A percentile compares a stretch with the other conserved stretches of the same genome.
phyloP scores from a whole-genome alignment of 2,888 invertebrate species.

The Amaurobius ferox region DNA sequence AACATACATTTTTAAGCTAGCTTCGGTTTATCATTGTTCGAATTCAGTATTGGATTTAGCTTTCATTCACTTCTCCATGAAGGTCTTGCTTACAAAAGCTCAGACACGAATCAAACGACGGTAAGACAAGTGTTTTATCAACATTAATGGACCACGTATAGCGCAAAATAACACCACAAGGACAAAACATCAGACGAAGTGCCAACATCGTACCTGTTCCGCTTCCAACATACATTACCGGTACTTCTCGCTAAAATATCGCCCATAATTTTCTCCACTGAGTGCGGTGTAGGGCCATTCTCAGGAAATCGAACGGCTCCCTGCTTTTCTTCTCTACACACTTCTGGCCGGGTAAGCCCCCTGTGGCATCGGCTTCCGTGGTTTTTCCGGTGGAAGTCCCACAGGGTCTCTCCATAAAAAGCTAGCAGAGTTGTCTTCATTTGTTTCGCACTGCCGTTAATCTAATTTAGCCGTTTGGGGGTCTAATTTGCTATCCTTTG shows the following conservation, averaged over 20 bases:
- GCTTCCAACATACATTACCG: conserved; percentile 1
- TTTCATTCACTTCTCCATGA: too few species aligned
- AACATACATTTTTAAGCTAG: too few species aligned
- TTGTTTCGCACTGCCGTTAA: conserved; percentile 58
- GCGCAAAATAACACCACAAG: background rate
- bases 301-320: conserved; percentile 57
- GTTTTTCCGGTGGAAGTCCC: conserved; percentile 34
- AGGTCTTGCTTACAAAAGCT: too few species aligned
- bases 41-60: too few species aligned
- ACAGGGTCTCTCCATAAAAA: background rate
- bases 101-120: too few species aligned
- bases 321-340: background rate
- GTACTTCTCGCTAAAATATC: background rate
- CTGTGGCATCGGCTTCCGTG: conserved; percentile 42
- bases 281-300: background rate
- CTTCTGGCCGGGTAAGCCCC: background rate
- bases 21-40: too few species aligned
- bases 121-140: background rate
- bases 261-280: background rate
- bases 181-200: conserved; percentile 5
- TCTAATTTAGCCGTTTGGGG: conserved; percentile 41
- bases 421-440: conserved; percentile 54
- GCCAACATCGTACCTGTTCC: conserved; percentile 21
- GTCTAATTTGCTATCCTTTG: conserved; percentile 1
- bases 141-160: conserved; percentile 32